phyloP scores from a whole-genome alignment of 2,797 vertebrate genomes.

The Diplodus puntazzo region DNA sequence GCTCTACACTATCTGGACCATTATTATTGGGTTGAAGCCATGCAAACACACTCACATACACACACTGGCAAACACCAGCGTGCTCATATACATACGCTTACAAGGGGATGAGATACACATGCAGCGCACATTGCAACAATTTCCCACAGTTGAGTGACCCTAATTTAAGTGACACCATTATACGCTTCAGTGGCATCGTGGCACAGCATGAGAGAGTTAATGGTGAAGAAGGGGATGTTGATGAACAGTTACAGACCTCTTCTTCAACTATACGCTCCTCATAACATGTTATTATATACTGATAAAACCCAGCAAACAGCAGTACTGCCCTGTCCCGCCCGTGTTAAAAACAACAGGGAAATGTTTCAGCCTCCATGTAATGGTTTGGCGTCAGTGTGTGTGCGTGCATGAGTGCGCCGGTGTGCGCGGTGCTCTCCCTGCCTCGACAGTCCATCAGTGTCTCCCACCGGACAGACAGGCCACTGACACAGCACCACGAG shows the following conservation, averaged over 20 bases:
- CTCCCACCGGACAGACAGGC: slow-evolving; percentile 78
- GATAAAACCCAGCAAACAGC: slow-evolving; percentile 45
- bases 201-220: slow-evolving; percentile 73
- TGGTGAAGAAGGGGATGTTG: slow-evolving; percentile 64
- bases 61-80: slow-evolving; percentile 52
- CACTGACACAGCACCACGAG: slow-evolving; percentile 82
- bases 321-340: slow-evolving; percentile 20
- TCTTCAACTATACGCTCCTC: slow-evolving; percentile 42
- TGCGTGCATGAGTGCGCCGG: slow-evolving; percentile 8
- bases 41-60: slow-evolving; percentile 77
- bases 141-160: slow-evolving; percentile 86
- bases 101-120: slow-evolving; percentile 37
- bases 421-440: slow-evolving; percentile 31
- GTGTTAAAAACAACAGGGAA: slow-evolving; percentile 56
- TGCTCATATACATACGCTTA: slow-evolving; percentile 42
- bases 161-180: slow-evolving; percentile 93
- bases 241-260: slow-evolving; percentile 51
- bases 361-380: slow-evolving; percentile 60
- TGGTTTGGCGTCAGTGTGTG: slow-evolving; percentile 62
- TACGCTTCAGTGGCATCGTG: slow-evolving; percentile 81
- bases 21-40: slow-evolving; percentile 92
- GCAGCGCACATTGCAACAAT: slow-evolving; percentile 52
- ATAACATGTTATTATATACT: slow-evolving; percentile 43
- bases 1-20: slow-evolving; percentile 92
- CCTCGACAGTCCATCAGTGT: slow-evolving; percentile 81